Base-by-base conservation (phyloP, 2,888 invertebrate species). In the Stenurella melanura region DNA sequence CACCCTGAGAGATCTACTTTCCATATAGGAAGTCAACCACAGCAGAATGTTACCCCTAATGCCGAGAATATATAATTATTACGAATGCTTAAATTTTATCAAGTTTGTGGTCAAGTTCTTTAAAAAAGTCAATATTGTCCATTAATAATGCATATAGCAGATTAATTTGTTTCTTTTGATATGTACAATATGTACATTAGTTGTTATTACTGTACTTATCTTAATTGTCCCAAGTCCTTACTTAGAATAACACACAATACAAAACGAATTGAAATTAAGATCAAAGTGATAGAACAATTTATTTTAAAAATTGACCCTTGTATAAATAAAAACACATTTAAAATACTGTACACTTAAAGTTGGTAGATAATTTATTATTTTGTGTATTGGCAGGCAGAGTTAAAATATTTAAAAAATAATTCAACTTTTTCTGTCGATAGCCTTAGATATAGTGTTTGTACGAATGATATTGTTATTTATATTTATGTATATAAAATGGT, bases 401-500 rank as follows among this genome's bases (percentile, higher is more conserved):
- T 80, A 76, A 80, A 77, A 68, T 26, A 67, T 60, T 19, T 19
- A 50, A 26, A 12, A 54, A 50, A 57, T 75, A 54, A 73, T 78
- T 79, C 79, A 78, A 77, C 82, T 83, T 81, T 80, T 75, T 77
- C 80, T 80, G 80, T 82, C 75, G 82, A 82, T 79, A 17, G 10
- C 34, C 54, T 61, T 64, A 63, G 76, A 76, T 67, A 69, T 76
- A 80, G 73, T 58, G 78, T 71, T 30, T 54, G 72, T 63, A 80
- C 76, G 80, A 82, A 82, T 78, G 81, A 83, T 78, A 73, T 80
- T 80, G 79, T 81, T 81, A 80, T 80, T 81, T 77, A 80, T 84
- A 81, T 77, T 81, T 83, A 79, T 84, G 86, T 84, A 85, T 87
- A 87, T 82, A 85, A 83, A 85, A 76, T 83, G 86, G 86, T 86